phyloP scores from a whole-genome alignment of 2,113 vertebrate species.

The Spea multiplicata region DNA sequence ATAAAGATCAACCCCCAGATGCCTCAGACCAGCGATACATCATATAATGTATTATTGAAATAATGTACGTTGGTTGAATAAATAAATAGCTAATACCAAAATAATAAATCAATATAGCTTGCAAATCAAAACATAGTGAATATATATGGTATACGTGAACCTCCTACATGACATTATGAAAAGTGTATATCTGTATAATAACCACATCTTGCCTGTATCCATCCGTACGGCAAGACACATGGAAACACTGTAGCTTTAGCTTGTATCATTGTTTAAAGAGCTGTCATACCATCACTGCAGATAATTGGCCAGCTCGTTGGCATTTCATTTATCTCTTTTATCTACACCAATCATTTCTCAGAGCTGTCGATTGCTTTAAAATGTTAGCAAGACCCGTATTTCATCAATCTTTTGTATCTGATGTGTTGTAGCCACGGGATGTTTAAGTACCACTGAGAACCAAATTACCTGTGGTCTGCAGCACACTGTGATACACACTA shows the following conservation, averaged over 20 bases:
- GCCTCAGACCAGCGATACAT: too few relatives aligned
- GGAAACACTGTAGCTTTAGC: background rate
- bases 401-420: slow-evolving; percentile 36
- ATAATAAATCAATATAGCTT: too few relatives aligned
- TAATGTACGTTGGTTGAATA: too few relatives aligned
- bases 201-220: background rate
- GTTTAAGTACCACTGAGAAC: slow-evolving; percentile 33
- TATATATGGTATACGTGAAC: background rate
- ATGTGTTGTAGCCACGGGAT: slow-evolving; percentile 36
- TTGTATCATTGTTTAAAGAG: slow-evolving; percentile 30
- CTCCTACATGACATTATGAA: slow-evolving; percentile 3
- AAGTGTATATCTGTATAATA: background rate
- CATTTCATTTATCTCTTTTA: slow-evolving; percentile 45
- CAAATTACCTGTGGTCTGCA: slow-evolving; percentile 33
- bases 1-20: too few relatives aligned
- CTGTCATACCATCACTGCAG: slow-evolving; percentile 32
- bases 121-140: too few relatives aligned
- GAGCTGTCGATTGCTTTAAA: slow-evolving; percentile 38
- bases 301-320: slow-evolving; percentile 39
- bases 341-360: slow-evolving; percentile 38
- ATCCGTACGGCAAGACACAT: slow-evolving; percentile 16
- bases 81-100: too few relatives aligned
- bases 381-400: slow-evolving; percentile 31
- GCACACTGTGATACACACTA: slow-evolving; percentile 1
- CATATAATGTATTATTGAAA: too few relatives aligned